These are phyloP conservation scores for Poicephalus gulielmi DNA, from an alignment of 2,113 vertebrate species.

Conservation along the genomic window DNA sequence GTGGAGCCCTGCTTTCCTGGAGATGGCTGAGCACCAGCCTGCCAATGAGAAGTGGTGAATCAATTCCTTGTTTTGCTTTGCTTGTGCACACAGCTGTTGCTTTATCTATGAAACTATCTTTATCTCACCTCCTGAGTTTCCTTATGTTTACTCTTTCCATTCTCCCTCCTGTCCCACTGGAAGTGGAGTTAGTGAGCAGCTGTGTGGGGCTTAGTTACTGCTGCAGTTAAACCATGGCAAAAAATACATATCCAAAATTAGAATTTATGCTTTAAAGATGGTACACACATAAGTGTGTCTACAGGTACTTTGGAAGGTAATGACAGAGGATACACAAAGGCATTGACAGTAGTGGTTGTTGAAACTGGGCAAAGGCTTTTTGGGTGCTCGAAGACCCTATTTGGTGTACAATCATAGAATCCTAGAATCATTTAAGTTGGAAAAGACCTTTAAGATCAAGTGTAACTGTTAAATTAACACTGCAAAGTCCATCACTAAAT, in stretches of 20 bases:
- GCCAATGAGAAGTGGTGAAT: background rate
- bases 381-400: background rate
- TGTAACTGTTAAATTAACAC: too few species aligned
- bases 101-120: background rate
- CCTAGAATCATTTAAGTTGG: background rate
- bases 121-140: background rate
- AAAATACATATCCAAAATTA: background rate
- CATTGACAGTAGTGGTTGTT: background rate
- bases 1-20: background rate
- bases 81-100: background rate
- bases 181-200: accelerated
- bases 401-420: background rate
- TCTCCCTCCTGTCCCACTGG: background rate
- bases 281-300: background rate
- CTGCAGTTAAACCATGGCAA: background rate
- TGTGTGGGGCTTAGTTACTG: background rate
- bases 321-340: accelerated
- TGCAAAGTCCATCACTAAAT: background rate
- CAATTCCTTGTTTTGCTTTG: background rate
- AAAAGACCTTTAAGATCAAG: background rate
- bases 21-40: background rate
- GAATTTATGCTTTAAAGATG: background rate
- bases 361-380: background rate
- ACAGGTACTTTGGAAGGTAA: background rate
- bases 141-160: background rate